A percentile compares a stretch with the other conserved stretches of the same genome.
phyloP scores from a whole-genome alignment of 2,888 invertebrate genomes.

The Zygaena filipendulae region DNA sequence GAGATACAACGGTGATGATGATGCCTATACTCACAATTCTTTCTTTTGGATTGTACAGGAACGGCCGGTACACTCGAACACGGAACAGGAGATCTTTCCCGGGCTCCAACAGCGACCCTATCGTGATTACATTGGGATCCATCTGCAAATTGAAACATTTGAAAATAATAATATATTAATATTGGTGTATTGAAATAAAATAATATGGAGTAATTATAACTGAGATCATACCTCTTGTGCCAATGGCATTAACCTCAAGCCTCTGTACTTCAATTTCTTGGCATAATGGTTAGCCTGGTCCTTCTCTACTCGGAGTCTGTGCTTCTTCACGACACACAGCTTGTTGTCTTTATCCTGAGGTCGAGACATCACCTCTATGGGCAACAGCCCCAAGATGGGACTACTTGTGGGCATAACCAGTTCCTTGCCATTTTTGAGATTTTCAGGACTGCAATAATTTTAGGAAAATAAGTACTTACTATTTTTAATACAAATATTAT shows the following conservation, averaged over 20 bases:
- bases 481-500: neutral
- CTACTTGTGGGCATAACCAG: conserved; percentile 24
- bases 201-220: too few relatives aligned
- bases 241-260: conserved; percentile 24
- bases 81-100: conserved; percentile 41
- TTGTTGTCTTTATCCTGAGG: conserved; percentile 15
- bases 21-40: too few relatives aligned
- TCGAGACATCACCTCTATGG: conserved; percentile 13
- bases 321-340: conserved; percentile 29
- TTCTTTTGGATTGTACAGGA: conserved; percentile 22
- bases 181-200: too few relatives aligned
- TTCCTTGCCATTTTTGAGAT: conserved; percentile 36
- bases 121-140: too few relatives aligned
- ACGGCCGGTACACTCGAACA: conserved; percentile 42
- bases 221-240: conserved; percentile 14
- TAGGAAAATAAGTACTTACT: too few relatives aligned
- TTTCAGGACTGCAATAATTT: conserved; percentile 30
- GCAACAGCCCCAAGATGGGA: conserved; percentile 24
- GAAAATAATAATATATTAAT: too few relatives aligned
- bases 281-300: conserved; percentile 25
- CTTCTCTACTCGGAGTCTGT: conserved; percentile 22
- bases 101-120: conserved; percentile 26
- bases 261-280: conserved; percentile 41
- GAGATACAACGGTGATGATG: too few relatives aligned
- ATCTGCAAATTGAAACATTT: too few relatives aligned